Evolutionary conservation across 2,113 vertebrate genomes (phyloP).

Genomic region (Castor canadensis): DNA sequence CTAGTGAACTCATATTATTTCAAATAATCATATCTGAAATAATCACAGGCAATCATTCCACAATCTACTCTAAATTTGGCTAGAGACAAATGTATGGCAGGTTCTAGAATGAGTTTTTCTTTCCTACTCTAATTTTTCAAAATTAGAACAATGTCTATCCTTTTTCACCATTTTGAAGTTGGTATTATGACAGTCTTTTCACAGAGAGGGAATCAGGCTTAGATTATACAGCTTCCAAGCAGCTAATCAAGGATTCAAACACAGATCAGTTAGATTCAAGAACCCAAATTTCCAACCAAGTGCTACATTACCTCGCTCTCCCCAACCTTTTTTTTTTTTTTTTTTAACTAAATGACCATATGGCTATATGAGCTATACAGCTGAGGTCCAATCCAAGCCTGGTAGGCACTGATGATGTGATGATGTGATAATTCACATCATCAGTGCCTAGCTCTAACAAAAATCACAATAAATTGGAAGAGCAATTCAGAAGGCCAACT

Average conservation of each 20-base stretch:
- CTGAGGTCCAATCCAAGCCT: not conserved
- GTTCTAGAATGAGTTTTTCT: not conserved
- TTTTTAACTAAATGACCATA: not conserved
- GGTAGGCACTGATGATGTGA: not conserved
- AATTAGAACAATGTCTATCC: not conserved
- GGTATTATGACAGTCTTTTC: not conserved
- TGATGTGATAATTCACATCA: too few species aligned
- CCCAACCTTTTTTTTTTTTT: not conserved
- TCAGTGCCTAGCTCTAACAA: not conserved
- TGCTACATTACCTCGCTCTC: not conserved
- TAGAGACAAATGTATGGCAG: not conserved
- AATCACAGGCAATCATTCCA: not conserved
- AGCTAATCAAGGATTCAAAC: constrained; percentile 3
- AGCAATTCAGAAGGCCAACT: not conserved
- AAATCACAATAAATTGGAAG: not conserved
- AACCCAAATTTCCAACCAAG: not conserved
- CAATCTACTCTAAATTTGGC: not conserved
- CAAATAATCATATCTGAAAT: not conserved
- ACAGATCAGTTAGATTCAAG: not conserved
- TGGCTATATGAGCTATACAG: not conserved
- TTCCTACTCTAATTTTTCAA: not conserved
- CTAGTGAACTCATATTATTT: not conserved
- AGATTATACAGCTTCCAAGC: not conserved
- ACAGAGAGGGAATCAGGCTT: not conserved
- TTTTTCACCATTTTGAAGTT: not conserved